Conservation (phyloP, 30 jellyfish, hydroid and myxozoan genomes). For the Rhopilema esculentum region DNA sequence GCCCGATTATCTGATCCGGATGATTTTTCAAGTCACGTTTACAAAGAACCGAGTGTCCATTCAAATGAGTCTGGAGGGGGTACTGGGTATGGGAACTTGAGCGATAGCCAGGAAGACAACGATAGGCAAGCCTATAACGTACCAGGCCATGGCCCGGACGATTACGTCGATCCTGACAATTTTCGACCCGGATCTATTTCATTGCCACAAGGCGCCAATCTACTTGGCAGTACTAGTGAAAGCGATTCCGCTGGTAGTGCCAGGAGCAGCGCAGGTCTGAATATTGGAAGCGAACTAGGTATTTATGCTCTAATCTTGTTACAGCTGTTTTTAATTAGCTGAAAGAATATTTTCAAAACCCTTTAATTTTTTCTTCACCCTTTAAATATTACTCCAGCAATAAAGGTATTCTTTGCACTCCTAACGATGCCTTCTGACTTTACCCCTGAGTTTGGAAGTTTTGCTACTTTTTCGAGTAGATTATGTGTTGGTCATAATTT, state of each 20-base stretch:
- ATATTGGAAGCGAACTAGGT: slow-evolving; percentile 7
- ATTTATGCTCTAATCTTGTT: background rate
- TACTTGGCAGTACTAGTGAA: slow-evolving; percentile 15
- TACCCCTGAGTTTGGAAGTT: no score
- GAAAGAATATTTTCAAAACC: background rate
- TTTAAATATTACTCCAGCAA: no score
- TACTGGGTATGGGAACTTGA: background rate
- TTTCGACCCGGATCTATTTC: background rate
- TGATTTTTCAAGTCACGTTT: slow-evolving; percentile 37
- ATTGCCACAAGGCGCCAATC: background rate
- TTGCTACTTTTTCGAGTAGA: no score
- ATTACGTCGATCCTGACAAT: slow-evolving; percentile 52
- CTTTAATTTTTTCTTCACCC: no score
- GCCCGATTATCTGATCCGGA: slow-evolving; percentile 6
- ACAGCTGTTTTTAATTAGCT: background rate
- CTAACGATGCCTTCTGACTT: no score
- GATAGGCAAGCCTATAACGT: slow-evolving; percentile 7
- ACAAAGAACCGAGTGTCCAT: slow-evolving; percentile 47
- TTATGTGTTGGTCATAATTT: no score
- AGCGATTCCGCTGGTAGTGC: slow-evolving; percentile 32
- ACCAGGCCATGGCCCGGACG: slow-evolving; percentile 21
- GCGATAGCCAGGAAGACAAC: background rate
- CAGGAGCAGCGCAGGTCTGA: slow-evolving; percentile 38
- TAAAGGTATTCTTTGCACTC: no score
- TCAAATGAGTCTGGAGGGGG: background rate